Evolutionary conservation across 2,797 vertebrate genomes (phyloP), one percentile per base, ranked within the genome.

Genomic region (Rhincodon typus): DNA sequence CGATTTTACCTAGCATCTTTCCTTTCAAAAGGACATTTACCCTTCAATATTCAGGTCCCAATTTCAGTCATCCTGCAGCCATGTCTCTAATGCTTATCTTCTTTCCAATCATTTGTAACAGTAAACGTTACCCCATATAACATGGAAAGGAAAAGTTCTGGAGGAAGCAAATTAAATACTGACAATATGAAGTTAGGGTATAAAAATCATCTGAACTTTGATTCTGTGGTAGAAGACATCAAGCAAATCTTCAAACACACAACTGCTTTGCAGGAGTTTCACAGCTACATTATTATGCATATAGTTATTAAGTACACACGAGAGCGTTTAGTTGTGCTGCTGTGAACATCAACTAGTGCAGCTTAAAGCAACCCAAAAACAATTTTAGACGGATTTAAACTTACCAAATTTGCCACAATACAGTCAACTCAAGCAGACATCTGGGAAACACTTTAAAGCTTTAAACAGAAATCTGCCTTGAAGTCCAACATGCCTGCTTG

Each of bases 331-430:
- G 42, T 72, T 95, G 50, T 13, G 53, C 46, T 38, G 19, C 42
- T 84, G 23, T 84, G 46, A 84, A 84, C 82, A 46, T 21, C 23
- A 25, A 23, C 82, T 42, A 7, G 38, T 46, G 42, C 42, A 46
- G 21, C 82, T 84, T 66, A 74, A 74, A 95, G 12, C 70, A 95
- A 95, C 50, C 46, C 94, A 46, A 77, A 77, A 42, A 50, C 46
- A 25, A 77, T 95, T 95, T 67, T 74, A 57, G 94, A 21, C n/a
- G 30, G 27, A 77, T 95, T 95, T 95, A 95, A 69, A 53, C 42
- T 95, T 23, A 74, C 94, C 94, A 72, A 30, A n/a, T 77, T 77
- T 95, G 46, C 46, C 94, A 34, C 30, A 0, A 7, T 84, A 84
- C 69, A 53, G 69, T 30, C 46, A 94, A 94, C 6, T 74, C 10